A percentile compares a stretch with the other conserved stretches of the same genome.
phyloP scores from a whole-genome alignment of 1,140 invertebrate genomes.

The Solenopsis invicta region DNA sequence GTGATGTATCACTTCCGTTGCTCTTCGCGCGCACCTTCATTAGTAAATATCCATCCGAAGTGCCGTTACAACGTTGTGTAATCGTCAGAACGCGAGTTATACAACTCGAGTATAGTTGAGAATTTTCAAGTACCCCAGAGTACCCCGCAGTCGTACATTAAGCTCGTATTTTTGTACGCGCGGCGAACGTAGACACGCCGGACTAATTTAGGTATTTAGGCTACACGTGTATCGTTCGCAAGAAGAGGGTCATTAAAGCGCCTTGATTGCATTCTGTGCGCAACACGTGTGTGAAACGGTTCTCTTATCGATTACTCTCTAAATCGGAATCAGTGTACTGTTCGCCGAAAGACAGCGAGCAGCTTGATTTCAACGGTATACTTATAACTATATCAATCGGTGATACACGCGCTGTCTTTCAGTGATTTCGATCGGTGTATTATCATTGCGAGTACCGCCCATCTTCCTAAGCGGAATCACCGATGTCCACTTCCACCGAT shows the following conservation, averaged over 20 bases:
- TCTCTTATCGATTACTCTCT: neutral
- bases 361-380: too few species aligned
- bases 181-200: neutral
- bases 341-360: too few species aligned
- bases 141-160: neutral
- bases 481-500: too few species aligned
- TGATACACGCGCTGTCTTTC: too few species aligned
- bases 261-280: neutral
- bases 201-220: neutral
- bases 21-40: conserved; percentile 33
- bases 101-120: neutral
- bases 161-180: conserved; percentile 27
- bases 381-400: too few species aligned
- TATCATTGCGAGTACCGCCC: too few species aligned
- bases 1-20: conserved; percentile 45
- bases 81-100: conserved; percentile 1
- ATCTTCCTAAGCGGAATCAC: too few species aligned
- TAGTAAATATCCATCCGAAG: conserved; percentile 38
- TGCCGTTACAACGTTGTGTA: conserved; percentile 27
- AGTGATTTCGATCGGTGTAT: too few species aligned
- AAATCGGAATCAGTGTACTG: too few species aligned
- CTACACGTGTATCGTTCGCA: conserved; percentile 28
- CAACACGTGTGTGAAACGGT: neutral
- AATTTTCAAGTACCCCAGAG: conserved; percentile 48
- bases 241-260: neutral